Percentiles rank a stretch among this genome's conserved stretches.
phyloP scores from a whole-genome alignment of 92 coral and sea anemone genomes.

The Bergia sp. region DNA sequence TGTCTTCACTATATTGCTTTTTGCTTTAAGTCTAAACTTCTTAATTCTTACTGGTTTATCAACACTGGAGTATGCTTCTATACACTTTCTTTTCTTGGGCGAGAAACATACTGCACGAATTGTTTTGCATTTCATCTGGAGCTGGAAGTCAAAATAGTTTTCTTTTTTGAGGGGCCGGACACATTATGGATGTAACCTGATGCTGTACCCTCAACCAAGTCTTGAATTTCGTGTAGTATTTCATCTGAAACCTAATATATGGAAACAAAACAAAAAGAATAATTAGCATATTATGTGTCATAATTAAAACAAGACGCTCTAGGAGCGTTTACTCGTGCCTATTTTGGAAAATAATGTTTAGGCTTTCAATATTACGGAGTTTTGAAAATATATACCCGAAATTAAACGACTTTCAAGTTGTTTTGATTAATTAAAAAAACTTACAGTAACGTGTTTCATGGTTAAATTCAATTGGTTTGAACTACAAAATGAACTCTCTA shows the following conservation, averaged over 20 bases:
- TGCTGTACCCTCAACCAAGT: too few relatives aligned
- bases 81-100: background rate
- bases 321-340: background rate
- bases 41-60: background rate
- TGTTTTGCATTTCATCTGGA: background rate
- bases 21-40: constrained; percentile 9
- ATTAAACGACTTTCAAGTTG: background rate
- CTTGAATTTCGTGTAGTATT: too few relatives aligned
- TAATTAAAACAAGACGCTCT: too few relatives aligned
- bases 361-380: background rate
- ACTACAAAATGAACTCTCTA: constrained; percentile 18
- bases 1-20: constrained; percentile 1
- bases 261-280: too few relatives aligned
- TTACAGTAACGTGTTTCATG: constrained; percentile 2
- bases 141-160: background rate
- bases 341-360: background rate
- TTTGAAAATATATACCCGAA: background rate
- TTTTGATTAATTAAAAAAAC: background rate
- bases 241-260: too few relatives aligned
- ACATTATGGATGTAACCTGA: too few relatives aligned
- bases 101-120: background rate
- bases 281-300: too few relatives aligned
- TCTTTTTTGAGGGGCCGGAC: background rate
- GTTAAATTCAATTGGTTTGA: constrained; percentile 18
- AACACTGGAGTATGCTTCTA: background rate